Evolutionary conservation across 2,797 vertebrate species (phyloP), one percentile per base, ranked within the genome.

Genomic region (Crypturellus tataupa): DNA sequence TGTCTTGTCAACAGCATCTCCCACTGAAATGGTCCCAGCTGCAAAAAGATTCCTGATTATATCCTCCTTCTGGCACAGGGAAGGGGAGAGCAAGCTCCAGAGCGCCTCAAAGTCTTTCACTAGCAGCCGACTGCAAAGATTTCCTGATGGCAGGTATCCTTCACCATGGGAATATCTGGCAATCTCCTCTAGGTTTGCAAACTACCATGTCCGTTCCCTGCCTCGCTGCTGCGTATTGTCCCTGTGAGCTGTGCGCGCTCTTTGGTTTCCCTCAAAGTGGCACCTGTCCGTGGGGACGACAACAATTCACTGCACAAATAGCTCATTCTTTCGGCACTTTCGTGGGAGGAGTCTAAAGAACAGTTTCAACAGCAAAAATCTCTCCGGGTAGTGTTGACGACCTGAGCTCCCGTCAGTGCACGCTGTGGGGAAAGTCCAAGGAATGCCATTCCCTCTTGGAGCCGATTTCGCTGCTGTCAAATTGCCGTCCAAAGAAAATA

Each of bases 401-500:
- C 80, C 68, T 78, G 39, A 96, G 49, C 47, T 67, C 87, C 60
- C 84, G 46, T 64, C 60, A n/a, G 80, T 68, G 60, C 78, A 44
- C 21, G 70, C 90, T 68, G 87, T 80, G 91, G 89, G 85, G 80
- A 62, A 95, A 86, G 92, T 55, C 91, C 80, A 40, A 77, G 58
- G 68, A 87, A 94, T 83, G 75, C 78, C 86, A 64, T 71, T 96
- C 78, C 58, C 82, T 9, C 78, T 65, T 17, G 35, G 68, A 94
- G 75, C 78, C 2, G 5, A 47, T 27, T 81, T 68, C 65, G 65
- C n/a, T 0, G 0, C 75, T 59, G 94, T 87, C 80, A 79, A 95
- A 72, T 10, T 1, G 0, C 33, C 77, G 29, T 80, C 95, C 95
- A 97, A 97, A 75, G 72, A 87, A 96, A 97, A 97, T 85, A 96